Evolutionary conservation across 2,888 invertebrate species (phyloP), one percentile per base, ranked within the genome.

Genomic region (Calameuta filiformis): DNA sequence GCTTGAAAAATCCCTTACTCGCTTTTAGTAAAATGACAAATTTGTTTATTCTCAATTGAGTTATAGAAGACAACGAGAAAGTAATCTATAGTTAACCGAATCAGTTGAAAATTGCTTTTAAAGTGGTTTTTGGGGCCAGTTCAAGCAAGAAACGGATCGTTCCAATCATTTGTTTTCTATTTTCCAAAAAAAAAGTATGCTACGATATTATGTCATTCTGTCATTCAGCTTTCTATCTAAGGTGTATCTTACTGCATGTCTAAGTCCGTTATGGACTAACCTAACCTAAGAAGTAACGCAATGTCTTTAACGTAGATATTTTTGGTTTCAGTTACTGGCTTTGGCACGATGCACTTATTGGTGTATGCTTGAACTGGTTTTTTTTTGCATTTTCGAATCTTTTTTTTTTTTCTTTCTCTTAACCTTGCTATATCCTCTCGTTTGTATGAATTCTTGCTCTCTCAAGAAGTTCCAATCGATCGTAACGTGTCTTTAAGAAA

Each of bases 281-380:
- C 56, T 56, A 56, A 23, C 23, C 23, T 56, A 56, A 23, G 2
- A 56, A 23, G 56, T 56, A 56, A 56, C 23, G 56, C 56, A 56
- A 23, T 56, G 23, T 56, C 56, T 56, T 56, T 56, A 56, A 56
- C 23, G 56, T 56, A 56, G 56, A 56, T 56, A 12, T 71, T 75
- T 77, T 77, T 31, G 33, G 56, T 30, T n/a, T 33, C 35, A 69
- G 12, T 76, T 81, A 79, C 79, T 76, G 9, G 56, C 56, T 56
- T 56, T 56, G 23, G 56, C 56, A 56, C 56, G 56, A 56, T 56
- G 6, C 23, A 23, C 56, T 56, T 56, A 15, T 23, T 56, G 23
- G 23, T 56, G 56, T 56, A 56, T 23, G 56, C 81, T 87, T 85
- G 84, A 87, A 84, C 84, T 87, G 85, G 82, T 80, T n/a, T 80